These are phyloP conservation scores for Sciurus niger DNA, from an alignment of 2,113 vertebrate genomes.

Conservation along the genomic window DNA sequence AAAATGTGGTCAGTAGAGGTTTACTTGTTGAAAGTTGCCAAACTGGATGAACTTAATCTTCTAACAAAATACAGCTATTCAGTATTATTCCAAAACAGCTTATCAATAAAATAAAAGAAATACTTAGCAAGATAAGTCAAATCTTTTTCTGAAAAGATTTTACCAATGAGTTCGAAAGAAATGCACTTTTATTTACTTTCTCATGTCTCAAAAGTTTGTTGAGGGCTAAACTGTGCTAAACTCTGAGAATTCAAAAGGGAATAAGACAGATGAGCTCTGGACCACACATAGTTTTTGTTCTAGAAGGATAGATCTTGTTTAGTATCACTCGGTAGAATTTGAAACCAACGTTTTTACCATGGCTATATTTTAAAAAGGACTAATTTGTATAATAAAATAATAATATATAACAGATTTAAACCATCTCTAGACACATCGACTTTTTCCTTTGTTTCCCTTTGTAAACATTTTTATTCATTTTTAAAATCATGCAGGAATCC, in stretches of 20 bases:
- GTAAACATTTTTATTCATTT: slow-evolving; percentile 85
- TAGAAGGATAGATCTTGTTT: not conserved
- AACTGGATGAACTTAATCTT: not conserved
- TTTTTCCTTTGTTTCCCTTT: slow-evolving; percentile 40
- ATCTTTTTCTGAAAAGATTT: not conserved
- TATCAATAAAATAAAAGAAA: not conserved
- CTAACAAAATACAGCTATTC: not conserved
- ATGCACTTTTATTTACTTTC: not conserved
- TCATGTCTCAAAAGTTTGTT: not conserved
- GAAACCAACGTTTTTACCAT: not conserved
- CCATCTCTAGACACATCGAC: not conserved
- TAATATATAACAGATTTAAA: not conserved
- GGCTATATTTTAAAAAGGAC: not conserved
- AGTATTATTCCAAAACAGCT: not conserved
- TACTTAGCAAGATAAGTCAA: not conserved
- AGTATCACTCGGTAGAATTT: not conserved
- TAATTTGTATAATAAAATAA: not conserved
- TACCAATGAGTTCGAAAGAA: not conserved
- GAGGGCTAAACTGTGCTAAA: not conserved
- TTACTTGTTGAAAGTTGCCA: not conserved
- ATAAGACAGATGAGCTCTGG: not conserved
- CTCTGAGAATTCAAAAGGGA: not conserved
- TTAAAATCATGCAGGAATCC: slow-evolving; percentile 85
- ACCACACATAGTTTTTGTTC: not conserved
- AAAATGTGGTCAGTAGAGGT: not conserved